Base-by-base conservation (phyloP, 2,888 invertebrate genomes). In the Sarcophaga carnaria region DNA sequence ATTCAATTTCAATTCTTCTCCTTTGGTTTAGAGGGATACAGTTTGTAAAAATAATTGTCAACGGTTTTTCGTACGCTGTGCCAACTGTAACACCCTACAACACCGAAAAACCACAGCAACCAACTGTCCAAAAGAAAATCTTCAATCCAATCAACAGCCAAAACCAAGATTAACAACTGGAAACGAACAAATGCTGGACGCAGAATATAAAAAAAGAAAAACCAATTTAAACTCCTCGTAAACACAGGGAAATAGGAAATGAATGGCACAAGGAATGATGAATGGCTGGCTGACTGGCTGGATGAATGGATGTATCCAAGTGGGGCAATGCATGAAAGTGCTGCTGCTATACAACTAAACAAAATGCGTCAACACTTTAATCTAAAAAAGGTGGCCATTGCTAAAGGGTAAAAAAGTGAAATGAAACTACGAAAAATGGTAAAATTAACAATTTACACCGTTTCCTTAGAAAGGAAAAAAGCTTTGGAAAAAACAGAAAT, bases 81-180 rank as follows among this genome's bases (percentile, higher is more conserved):
- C 66, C 76, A 76, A 76, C 27, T 14, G 27, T 76, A 76, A 64
- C 37, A 66, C 47, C 72, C 72, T 60, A 66, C 2, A 37, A 37
- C 8, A 37, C 37, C 37, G 10, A 37, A 37, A 72, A 76, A 76
- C 64, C 76, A 54, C 76, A 76, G 14, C 27, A 59, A 59, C 27
- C 17, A 54, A 1, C 1, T 54, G 12, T 54, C 54, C 17, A 12
- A 54, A 54, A 54, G 17, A 12, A 54, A 17, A 54, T 17, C 12
- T 14, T 17, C 54, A 71, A 71, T n/a, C 20, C 59, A 27, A 59
- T 8, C 59, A 14, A 25, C 62, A 62, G 10, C n/a, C 62, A 62
- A 62, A 62, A 54, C 54, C 54, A 54, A 54, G 59, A 70, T 22
- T 49, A 70, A 59, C 59, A 71, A 25, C 47, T 54, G 17, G 59